phyloP scores from a whole-genome alignment of 2,888 invertebrate genomes.

The Melipona beecheii region DNA sequence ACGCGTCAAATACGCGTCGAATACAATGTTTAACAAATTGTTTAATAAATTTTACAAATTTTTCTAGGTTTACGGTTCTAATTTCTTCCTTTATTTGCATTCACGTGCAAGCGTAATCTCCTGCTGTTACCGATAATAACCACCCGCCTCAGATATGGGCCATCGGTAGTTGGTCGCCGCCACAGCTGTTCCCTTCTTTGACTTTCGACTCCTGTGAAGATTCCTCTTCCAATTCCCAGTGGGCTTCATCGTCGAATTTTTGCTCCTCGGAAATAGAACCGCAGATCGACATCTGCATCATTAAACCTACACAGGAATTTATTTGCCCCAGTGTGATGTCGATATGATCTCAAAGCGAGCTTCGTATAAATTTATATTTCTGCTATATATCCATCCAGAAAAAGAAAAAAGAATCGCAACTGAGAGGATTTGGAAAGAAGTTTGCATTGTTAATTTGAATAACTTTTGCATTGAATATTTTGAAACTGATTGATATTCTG shows the following conservation, averaged over 20 bases:
- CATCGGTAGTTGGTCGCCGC: conserved; percentile 77
- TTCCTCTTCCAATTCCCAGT: conserved; percentile 83
- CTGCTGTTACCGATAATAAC: neutral
- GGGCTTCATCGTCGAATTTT: conserved; percentile 82
- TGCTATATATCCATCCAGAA: no score
- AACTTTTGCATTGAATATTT: neutral
- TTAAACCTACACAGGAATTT: conserved; percentile 71
- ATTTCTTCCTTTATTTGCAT: neutral
- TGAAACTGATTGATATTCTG: neutral
- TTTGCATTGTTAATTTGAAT: neutral
- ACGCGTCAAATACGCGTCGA: neutral
- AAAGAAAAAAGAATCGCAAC: neutral
- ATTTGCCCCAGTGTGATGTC: neutral
- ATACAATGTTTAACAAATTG: neutral
- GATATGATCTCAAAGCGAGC: neutral
- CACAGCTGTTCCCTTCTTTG: conserved; percentile 69
- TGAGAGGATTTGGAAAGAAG: neutral
- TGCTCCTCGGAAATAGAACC: conserved; percentile 81
- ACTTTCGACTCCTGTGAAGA: conserved; percentile 73
- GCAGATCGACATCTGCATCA: conserved; percentile 79
- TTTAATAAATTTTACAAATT: conserved; percentile 10
- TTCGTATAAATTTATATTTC: conserved; percentile 4
- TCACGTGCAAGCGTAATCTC: neutral
- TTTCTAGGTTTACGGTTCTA: neutral
- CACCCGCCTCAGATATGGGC: conserved; percentile 73